Percentiles rank a stretch among this genome's conserved stretches.
phyloP scores from a whole-genome alignment of 2,888 invertebrate species.

The Beris morrisii region DNA sequence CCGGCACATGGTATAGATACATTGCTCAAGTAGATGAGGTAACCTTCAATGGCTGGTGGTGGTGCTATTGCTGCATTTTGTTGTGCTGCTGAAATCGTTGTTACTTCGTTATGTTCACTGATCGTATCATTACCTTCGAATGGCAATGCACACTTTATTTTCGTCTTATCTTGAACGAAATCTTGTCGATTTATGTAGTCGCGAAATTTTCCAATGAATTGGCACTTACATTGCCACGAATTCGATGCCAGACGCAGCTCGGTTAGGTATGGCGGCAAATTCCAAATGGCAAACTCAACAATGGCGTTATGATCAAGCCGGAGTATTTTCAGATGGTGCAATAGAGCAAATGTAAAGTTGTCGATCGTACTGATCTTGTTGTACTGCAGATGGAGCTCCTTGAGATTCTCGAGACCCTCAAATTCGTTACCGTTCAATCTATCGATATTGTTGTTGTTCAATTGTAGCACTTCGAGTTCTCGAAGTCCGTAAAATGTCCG shows the following conservation, averaged over 20 bases:
- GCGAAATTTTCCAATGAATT: slow-evolving; percentile 76
- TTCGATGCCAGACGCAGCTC: slow-evolving; percentile 75
- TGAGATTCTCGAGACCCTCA: slow-evolving; percentile 76
- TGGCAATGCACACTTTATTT: slow-evolving; percentile 69
- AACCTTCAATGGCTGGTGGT: slow-evolving; percentile 11
- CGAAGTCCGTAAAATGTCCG: slow-evolving; percentile 88
- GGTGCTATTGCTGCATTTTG: background rate
- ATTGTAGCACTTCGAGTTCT: slow-evolving; percentile 77
- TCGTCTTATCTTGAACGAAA: slow-evolving; percentile 73
- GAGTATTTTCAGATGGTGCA: slow-evolving; percentile 81
- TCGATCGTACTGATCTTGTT: slow-evolving; percentile 81
- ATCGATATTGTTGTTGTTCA: slow-evolving; percentile 82
- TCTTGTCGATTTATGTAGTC: slow-evolving; percentile 78
- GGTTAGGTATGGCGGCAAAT: slow-evolving; percentile 65
- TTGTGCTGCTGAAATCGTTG: slow-evolving; percentile 35
- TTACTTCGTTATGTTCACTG: slow-evolving; percentile 29
- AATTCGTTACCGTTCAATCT: slow-evolving; percentile 82
- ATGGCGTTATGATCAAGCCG: slow-evolving; percentile 83
- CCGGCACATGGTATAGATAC: slow-evolving; percentile 63
- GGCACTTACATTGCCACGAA: slow-evolving; percentile 88
- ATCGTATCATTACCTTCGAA: slow-evolving; percentile 33
- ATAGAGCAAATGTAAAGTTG: slow-evolving; percentile 79
- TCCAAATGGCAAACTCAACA: slow-evolving; percentile 80
- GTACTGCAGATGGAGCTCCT: slow-evolving; percentile 84
- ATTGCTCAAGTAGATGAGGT: slow-evolving; percentile 47